A percentile compares a stretch with the other conserved stretches of the same genome.
Evolutionary conservation across 2,888 invertebrate genomes (phyloP).

Genomic region (Tipula confusa): DNA sequence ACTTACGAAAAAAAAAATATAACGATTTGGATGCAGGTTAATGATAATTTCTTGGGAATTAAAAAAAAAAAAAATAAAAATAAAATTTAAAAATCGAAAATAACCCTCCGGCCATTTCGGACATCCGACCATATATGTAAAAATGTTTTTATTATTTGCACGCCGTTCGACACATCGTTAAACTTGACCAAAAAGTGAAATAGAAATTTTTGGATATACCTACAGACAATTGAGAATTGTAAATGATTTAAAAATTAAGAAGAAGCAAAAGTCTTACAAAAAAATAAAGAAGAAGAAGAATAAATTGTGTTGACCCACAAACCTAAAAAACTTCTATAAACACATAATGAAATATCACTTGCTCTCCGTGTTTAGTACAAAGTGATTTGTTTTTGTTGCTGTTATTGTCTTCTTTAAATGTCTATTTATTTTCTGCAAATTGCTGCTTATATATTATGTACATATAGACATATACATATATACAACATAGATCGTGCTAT

Average conservation of each 20-base stretch:
- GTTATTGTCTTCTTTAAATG: not conserved
- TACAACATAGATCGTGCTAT: not conserved
- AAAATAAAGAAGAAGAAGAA: not conserved
- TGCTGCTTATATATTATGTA: not conserved
- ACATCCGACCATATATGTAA: not conserved
- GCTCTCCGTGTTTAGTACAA: not conserved
- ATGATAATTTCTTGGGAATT: not conserved
- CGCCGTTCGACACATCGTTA: no score
- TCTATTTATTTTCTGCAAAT: conserved; percentile 3
- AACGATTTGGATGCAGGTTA: not conserved
- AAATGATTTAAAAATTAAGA: not conserved
- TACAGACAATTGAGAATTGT: not conserved
- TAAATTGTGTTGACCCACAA: not conserved
- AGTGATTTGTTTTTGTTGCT: not conserved
- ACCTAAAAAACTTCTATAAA: not conserved
- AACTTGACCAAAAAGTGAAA: not conserved
- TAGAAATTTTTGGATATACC: not conserved
- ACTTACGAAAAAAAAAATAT: not conserved
- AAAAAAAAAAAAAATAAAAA: no score
- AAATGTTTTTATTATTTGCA: not conserved
- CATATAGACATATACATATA: not conserved
- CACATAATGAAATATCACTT: not conserved
- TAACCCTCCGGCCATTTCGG: not conserved
- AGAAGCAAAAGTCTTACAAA: not conserved
- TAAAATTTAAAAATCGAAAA: not conserved